phyloP scores from a whole-genome alignment of 1,140 invertebrate genomes.

The Druon quercuslanigerum region DNA sequence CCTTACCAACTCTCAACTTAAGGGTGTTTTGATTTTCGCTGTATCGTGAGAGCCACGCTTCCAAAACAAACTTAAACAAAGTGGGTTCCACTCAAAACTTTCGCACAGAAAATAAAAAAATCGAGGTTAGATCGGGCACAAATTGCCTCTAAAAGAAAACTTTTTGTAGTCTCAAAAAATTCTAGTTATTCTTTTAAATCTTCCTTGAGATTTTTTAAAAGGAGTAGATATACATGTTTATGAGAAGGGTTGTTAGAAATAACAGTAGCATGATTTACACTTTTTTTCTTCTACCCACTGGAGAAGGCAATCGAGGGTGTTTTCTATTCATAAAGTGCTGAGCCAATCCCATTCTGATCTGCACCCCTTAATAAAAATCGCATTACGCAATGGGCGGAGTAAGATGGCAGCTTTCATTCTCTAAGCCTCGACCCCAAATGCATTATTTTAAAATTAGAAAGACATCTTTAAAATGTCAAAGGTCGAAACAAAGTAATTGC shows the following conservation, averaged over 20 bases:
- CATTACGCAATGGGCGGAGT: slow-evolving; percentile 16
- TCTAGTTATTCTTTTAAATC: too few species aligned
- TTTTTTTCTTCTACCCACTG: background rate
- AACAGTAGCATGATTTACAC: background rate
- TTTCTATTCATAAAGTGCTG: slow-evolving; percentile 9
- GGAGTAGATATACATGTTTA: too few species aligned
- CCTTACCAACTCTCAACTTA: background rate
- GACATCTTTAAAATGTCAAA: too few species aligned
- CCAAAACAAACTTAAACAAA: background rate
- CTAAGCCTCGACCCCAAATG: too few species aligned
- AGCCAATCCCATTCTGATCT: background rate
- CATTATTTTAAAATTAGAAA: too few species aligned
- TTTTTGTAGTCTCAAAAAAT: too few species aligned
- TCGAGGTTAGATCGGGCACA: background rate
- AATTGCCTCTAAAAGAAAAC: too few species aligned
- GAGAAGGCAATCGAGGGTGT: background rate
- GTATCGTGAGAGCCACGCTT: background rate
- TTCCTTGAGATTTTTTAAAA: too few species aligned
- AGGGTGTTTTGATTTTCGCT: slow-evolving; percentile 24
- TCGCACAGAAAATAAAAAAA: background rate
- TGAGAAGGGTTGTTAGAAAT: background rate
- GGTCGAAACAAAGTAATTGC: too few species aligned
- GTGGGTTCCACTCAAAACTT: background rate
- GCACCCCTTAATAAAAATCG: slow-evolving; percentile 13
- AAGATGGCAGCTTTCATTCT: background rate